Conservation (phyloP, 2,888 invertebrate genomes). For the Zhengitettix transpicula region DNA sequence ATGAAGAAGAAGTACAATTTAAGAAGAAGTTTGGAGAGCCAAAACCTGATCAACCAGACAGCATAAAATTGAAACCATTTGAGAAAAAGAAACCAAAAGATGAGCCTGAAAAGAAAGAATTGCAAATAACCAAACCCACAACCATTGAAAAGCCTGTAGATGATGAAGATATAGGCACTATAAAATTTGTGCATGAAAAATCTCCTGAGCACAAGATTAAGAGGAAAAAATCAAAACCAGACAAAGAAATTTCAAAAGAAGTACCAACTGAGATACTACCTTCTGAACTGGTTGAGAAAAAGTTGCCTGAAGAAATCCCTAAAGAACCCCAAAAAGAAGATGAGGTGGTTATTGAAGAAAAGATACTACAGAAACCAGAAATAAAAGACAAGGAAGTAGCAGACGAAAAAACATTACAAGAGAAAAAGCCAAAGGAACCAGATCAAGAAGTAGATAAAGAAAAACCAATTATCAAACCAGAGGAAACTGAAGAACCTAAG, state of each 20-base stretch:
- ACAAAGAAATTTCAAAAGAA: slow-evolving; percentile 19
- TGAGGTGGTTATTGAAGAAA: slow-evolving; percentile 14
- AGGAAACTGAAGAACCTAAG: slow-evolving; percentile 18
- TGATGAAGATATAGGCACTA: slow-evolving; percentile 16
- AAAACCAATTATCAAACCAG: slow-evolving; percentile 19
- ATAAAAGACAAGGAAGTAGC: slow-evolving; percentile 7
- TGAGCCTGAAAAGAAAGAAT: slow-evolving; percentile 22
- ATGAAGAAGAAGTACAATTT: slow-evolving; percentile 11
- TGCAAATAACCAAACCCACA: slow-evolving; percentile 7
- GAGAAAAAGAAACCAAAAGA: slow-evolving; percentile 18
- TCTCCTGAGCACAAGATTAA: slow-evolving; percentile 19
- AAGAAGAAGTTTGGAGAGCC: slow-evolving; percentile 24
- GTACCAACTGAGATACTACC: slow-evolving; percentile 17
- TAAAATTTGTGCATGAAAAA: slow-evolving; percentile 16
- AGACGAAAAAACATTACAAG: slow-evolving; percentile 18
- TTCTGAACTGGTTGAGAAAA: slow-evolving; percentile 17
- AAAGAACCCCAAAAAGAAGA: slow-evolving; percentile 12
- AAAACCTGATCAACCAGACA: slow-evolving; percentile 18
- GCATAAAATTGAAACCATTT: slow-evolving; percentile 18
- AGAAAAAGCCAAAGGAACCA: slow-evolving; percentile 3
- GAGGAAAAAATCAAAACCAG: slow-evolving; percentile 11
- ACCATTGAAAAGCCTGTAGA: slow-evolving; percentile 11
- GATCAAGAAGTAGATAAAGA: slow-evolving; percentile 27
- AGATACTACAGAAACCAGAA: slow-evolving; percentile 28
- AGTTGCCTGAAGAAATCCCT: slow-evolving; percentile 18